Evolutionary conservation across 2,113 vertebrate genomes (phyloP).

Genomic region (Xenotilapia longispinis): DNA sequence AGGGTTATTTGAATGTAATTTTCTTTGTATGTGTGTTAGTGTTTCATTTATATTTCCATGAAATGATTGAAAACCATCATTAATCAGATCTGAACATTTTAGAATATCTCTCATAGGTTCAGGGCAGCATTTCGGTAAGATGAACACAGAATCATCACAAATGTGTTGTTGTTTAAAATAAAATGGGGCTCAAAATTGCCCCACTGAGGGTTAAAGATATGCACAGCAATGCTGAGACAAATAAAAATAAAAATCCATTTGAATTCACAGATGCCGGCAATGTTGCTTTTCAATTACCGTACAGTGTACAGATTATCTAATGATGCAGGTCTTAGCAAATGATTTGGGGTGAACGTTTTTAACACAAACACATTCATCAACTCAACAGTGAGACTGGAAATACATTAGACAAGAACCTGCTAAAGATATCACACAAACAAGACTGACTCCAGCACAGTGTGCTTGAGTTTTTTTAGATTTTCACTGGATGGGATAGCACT

Average conservation of each 20-base stretch:
- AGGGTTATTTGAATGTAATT: not conserved
- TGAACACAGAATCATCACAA: not conserved
- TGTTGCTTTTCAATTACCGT: not conserved
- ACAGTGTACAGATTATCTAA: not conserved
- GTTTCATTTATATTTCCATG: not conserved
- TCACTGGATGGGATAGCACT: not conserved
- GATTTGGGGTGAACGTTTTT: not conserved
- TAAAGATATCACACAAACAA: not conserved
- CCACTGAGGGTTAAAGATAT: not conserved
- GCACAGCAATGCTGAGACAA: not conserved
- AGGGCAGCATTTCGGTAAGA: not conserved
- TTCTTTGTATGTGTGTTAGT: not conserved
- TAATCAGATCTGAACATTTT: not conserved
- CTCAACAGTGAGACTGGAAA: not conserved
- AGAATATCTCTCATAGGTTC: not conserved
- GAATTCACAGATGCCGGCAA: not conserved
- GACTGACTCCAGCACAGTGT: not conserved
- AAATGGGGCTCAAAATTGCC: not conserved
- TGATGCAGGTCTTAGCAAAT: not conserved
- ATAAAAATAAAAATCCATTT: not conserved
- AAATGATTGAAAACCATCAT: not conserved
- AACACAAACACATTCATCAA: not conserved
- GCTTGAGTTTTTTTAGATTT: not conserved
- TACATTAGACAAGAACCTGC: not conserved
- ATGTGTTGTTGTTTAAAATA: not conserved